Evolutionary conservation across 2,113 vertebrate species (phyloP).

Genomic region (Ellobius talpinus): DNA sequence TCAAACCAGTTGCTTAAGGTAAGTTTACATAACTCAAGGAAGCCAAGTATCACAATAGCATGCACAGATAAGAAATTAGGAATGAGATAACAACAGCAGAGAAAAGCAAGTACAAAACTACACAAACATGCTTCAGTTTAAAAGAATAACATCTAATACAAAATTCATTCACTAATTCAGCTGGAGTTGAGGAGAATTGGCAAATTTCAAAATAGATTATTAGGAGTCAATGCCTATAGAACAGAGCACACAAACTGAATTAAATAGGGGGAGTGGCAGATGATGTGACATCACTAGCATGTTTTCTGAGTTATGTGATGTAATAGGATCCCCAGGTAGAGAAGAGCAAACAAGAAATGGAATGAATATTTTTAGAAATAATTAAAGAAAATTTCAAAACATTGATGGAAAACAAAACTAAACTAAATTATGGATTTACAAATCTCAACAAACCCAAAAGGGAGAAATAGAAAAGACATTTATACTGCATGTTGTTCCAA

Average conservation of each 20-base stretch:
- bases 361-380: constrained; percentile 41
- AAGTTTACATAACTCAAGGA: background rate
- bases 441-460: background rate
- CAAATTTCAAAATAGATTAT: background rate
- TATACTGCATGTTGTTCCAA: background rate
- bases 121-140: background rate
- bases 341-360: background rate
- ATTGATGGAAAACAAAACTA: background rate
- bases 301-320: background rate
- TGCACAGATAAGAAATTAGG: background rate
- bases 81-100: background rate
- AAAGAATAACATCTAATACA: background rate
- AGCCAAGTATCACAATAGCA: background rate
- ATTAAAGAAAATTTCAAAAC: constrained; percentile 9
- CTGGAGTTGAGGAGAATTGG: constrained; percentile 4
- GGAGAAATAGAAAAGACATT: background rate
- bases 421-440: background rate
- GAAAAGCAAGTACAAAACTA: background rate
- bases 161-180: background rate
- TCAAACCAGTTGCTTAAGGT: background rate
- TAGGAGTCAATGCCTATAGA: background rate
- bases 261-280: background rate
- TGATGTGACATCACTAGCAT: background rate
- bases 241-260: background rate
- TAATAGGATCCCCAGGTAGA: background rate